phyloP scores from a whole-genome alignment of 2,113 vertebrate species.

The Peromyscus maniculatus region DNA sequence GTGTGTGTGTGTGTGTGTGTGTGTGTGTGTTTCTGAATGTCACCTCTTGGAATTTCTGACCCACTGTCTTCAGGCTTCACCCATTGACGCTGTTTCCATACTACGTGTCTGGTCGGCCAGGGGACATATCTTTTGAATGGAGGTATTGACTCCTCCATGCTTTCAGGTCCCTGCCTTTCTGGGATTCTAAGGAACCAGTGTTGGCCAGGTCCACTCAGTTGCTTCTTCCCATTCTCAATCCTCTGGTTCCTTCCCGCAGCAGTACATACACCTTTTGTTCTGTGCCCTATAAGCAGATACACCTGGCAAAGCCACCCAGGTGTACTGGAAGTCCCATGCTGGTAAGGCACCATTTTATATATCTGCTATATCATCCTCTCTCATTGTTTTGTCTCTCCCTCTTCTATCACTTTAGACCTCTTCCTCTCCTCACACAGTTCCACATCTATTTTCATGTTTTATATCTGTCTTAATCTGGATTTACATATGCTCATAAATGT shows the following conservation, averaged over 20 bases:
- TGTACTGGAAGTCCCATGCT: background rate
- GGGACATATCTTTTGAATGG: background rate
- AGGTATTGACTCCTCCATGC: too few relatives aligned
- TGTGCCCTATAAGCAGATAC: background rate
- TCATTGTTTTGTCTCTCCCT: background rate
- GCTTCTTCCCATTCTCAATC: background rate
- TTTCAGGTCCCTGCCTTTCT: background rate
- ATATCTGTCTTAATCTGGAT: background rate
- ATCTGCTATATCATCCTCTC: background rate
- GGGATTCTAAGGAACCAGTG: background rate
- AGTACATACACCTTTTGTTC: background rate
- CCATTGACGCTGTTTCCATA: constrained; percentile 22
- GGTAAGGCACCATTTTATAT: background rate
- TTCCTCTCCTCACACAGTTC: background rate
- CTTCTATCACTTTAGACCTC: background rate
- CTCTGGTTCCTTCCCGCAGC: background rate
- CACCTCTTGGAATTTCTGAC: constrained; percentile 89
- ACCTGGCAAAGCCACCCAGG: background rate
- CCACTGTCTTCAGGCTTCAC: constrained; percentile 86
- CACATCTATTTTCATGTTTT: background rate
- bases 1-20: constrained; percentile 83
- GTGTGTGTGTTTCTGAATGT: constrained; percentile 85
- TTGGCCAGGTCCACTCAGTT: background rate
- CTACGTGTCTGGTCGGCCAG: background rate
- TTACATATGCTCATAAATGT: background rate